Evolutionary conservation across 2,888 invertebrate genomes (phyloP), one percentile per base, ranked within the genome.

Genomic region (Agriotes lineatus): DNA sequence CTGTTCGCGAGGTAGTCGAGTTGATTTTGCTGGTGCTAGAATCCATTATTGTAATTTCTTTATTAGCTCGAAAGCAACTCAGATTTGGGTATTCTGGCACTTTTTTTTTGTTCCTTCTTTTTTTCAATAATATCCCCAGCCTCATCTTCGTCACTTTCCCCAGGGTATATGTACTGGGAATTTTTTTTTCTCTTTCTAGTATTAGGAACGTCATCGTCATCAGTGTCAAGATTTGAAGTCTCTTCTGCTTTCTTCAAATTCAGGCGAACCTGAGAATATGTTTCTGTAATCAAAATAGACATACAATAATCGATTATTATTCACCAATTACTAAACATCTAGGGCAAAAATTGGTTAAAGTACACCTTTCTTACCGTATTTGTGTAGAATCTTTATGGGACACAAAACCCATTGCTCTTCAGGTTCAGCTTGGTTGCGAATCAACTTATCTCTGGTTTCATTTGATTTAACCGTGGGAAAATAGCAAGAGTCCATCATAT

Each of bases 231-330:
- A 22, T 56, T 56, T 7, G 39, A 44, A 3, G 59, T 59, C n/a
- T 59, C 59, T 44, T 44, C 59, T 39, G 44, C 59, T 44, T 30
- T 59, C 14, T 59, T 59, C 18, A 59, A 59, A 59, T 59, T 20
- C 18, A 18, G 14, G 7, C 59, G 37, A 18, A 44, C 44, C 4
- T 16, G 19, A 16, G 10, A 19, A 45, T 59, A 59, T 19, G 44
- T 59, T 44, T 59, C 59, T 44, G 37, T 30, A 59, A 50, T 25
- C 22, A 50, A 25, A 18, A 50, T 25, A 48, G 14, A 50, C 9
- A 50, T 16, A 50, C 14, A 19, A 18, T 44, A 44, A 16, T 12
- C 25, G 25, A 48, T 12, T 48, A 20, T 25, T 12, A 19, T 22
- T n/a, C 20, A 48, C 20, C 20, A 48, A n/a, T 18, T 48, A 48